Percentiles rank a stretch among this genome's conserved stretches.
Evolutionary conservation across 2,888 invertebrate genomes (phyloP).

Genomic region (Tholera decimalis): DNA sequence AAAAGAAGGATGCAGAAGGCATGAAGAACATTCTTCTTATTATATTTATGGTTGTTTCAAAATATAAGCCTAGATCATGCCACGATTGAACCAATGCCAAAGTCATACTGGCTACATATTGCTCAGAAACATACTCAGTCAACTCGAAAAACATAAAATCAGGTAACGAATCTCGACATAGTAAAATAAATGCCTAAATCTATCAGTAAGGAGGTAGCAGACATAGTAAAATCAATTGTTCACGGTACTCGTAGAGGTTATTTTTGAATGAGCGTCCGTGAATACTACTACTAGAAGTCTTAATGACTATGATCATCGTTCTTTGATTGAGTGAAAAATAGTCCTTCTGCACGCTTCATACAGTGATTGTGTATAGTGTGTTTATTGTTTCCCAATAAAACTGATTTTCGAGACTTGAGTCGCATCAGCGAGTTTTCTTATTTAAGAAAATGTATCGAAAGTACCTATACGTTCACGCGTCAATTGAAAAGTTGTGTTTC

Average conservation of each 20-base stretch:
- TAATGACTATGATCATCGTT: not conserved
- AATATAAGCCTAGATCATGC: not conserved
- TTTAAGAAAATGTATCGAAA: conserved; percentile 17
- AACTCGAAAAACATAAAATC: not conserved
- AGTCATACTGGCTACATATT: not conserved
- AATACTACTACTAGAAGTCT: not conserved
- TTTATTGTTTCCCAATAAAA: conserved; percentile 49
- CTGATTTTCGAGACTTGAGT: conserved; percentile 18
- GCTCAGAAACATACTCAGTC: not conserved
- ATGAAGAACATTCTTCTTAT: not conserved
- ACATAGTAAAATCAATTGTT: not conserved
- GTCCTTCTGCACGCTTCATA: conserved; percentile 22
- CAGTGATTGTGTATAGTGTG: too few species aligned
- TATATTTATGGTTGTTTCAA: too few species aligned
- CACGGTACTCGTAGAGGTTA: not conserved
- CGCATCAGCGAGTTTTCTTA: conserved; percentile 1
- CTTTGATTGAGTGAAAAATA: not conserved
- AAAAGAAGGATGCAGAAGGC: conserved; percentile 7
- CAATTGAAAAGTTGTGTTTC: conserved; percentile 10
- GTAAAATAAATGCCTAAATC: not conserved
- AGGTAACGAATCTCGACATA: not conserved
- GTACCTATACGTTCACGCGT: not conserved
- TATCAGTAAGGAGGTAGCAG: not conserved
- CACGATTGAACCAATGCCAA: not conserved
- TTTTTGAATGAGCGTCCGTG: not conserved